Base-by-base conservation (phyloP, 2,888 invertebrate species). In the Drosophila nigricruria region DNA sequence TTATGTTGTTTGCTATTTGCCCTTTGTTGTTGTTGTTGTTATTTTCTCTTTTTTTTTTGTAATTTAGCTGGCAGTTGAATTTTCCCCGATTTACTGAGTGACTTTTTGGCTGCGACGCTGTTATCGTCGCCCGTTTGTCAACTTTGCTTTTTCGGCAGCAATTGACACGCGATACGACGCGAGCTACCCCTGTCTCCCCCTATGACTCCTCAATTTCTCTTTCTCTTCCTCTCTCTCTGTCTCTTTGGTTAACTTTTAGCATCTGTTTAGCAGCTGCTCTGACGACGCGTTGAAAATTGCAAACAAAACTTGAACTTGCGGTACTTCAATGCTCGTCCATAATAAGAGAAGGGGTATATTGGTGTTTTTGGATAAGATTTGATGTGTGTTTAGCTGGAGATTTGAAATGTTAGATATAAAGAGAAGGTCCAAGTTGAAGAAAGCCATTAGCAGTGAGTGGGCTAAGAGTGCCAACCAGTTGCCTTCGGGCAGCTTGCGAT, bases 81-180 rank as follows among this genome's bases (percentile, higher is more conserved):
- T 58, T 36, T 25, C 36, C 34, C 45, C 58, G 36, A 45, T 63
- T 63, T 32, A 30, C 27, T 30, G 66, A 38, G 71, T 81, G 73
- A 70, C 74, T 70, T 56, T 40, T 52, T 36, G 34, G 36, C 14
- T 45, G 32, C 61, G 47, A 27, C 47, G 57, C 57, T 65, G 73
- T 77, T 71, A 73, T 69, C 78, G 64, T 64, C 73, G 59, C 36
- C 38, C 62, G 60, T 61, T 82, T 77, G 82, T 73, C 81, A 70
- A 83, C 77, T 77, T 81, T 79, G 69, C 73, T 74, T 76, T 76
- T 81, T 73, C 65, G 70, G 72, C 71, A 90, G 77, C 85, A 89
- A 90, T 91, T 91, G 91, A 91, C 91, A 91, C 91, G 91, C 91
- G 90, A 90, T 88, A 84, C 54, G 50, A 18, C 3, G 27, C 38